Percentiles rank a stretch among this genome's conserved stretches.
phyloP scores from a whole-genome alignment of 2,797 vertebrate species.

The Odontamblyopus lacepedii region DNA sequence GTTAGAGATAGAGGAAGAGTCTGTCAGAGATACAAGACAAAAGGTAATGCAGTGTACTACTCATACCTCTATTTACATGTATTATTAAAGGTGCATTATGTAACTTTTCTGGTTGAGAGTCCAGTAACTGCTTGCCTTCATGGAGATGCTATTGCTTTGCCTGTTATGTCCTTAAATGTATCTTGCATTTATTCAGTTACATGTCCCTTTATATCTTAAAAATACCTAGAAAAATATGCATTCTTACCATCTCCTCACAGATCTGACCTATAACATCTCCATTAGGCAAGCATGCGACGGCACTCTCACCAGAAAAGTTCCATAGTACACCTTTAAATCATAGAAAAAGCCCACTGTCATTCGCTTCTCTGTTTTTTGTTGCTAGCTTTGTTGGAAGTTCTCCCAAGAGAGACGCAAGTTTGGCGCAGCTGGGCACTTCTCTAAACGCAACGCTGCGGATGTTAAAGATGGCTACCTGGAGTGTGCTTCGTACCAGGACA shows the following conservation, averaged over 20 bases:
- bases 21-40: constrained; percentile 70
- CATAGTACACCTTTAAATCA: background rate
- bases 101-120: too few relatives aligned
- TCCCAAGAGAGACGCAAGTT: constrained; percentile 76
- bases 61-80: background rate
- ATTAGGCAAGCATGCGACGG: too few relatives aligned
- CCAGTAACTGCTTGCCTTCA: too few relatives aligned
- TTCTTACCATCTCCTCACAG: too few relatives aligned
- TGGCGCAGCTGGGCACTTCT: constrained; percentile 75
- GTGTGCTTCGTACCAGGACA: constrained; percentile 81
- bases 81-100: background rate
- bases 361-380: constrained; percentile 42
- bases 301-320: too few relatives aligned
- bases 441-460: constrained; percentile 73
- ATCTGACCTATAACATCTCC: too few relatives aligned
- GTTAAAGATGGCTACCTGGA: constrained; percentile 74
- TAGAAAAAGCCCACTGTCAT: background rate
- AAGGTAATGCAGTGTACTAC: constrained; percentile 68
- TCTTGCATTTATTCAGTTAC: too few relatives aligned
- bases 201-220: too few relatives aligned
- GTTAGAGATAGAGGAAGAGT: constrained; percentile 88
- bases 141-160: too few relatives aligned
- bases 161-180: too few relatives aligned
- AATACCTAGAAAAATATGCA: too few relatives aligned
- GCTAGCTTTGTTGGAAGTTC: constrained; percentile 81